A percentile compares a stretch with the other conserved stretches of the same genome.
phyloP scores from a whole-genome alignment of 2,888 invertebrate species.

The Troilus luridus region DNA sequence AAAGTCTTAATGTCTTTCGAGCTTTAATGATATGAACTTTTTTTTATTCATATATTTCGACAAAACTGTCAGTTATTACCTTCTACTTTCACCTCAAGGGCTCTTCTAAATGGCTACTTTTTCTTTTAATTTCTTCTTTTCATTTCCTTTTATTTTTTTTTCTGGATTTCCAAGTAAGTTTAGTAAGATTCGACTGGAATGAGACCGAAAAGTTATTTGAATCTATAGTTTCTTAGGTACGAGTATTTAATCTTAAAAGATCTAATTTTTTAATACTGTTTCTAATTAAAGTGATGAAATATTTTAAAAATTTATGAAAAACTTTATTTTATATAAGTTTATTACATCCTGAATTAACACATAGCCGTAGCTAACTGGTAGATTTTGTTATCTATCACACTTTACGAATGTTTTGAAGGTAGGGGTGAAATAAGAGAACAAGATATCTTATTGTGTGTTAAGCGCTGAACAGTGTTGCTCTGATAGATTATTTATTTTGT shows the following conservation, averaged over 20 bases:
- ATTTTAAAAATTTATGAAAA: background rate
- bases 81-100: conserved; percentile 15
- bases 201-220: background rate
- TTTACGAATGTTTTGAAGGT: too few relatives aligned
- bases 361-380: too few relatives aligned
- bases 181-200: background rate
- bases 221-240: background rate
- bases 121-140: conserved; percentile 23
- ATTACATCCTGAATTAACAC: too few relatives aligned
- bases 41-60: background rate
- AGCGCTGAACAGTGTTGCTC: too few relatives aligned
- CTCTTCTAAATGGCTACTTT: conserved; percentile 25
- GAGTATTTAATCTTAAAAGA: background rate
- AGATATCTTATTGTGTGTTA: too few relatives aligned
- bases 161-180: background rate
- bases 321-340: too few relatives aligned
- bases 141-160: background rate
- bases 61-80: conserved; percentile 1
- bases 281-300: background rate
- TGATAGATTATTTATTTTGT: too few relatives aligned
- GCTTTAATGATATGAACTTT: background rate
- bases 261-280: background rate
- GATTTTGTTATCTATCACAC: too few relatives aligned
- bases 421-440: too few relatives aligned
- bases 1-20: background rate